phyloP scores from a whole-genome alignment of 2,888 invertebrate species.

The Hyposoter didymator region DNA sequence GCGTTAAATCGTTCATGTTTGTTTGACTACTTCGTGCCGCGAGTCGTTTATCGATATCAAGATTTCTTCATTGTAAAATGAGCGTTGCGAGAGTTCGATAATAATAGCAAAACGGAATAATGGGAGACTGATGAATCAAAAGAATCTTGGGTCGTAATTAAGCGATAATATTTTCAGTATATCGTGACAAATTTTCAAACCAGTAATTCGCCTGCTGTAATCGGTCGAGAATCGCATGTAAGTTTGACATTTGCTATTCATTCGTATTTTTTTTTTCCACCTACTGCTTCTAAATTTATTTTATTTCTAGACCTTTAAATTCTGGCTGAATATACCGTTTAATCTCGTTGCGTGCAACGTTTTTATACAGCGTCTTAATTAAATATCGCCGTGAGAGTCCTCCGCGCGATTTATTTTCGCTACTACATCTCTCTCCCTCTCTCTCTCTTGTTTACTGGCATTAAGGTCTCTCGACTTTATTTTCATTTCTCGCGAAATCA shows the following conservation, averaged over 20 bases:
- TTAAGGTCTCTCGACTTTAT: not conserved
- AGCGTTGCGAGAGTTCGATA: not conserved
- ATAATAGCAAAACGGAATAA: not conserved
- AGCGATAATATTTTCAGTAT: slow-evolving; percentile 17
- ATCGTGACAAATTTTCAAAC: slow-evolving; percentile 51
- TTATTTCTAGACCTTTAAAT: slow-evolving; percentile 30
- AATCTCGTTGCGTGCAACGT: slow-evolving; percentile 64
- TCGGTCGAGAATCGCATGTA: slow-evolving; percentile 23
- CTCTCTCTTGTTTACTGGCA: not conserved
- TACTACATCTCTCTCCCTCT: not conserved
- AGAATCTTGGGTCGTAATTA: not conserved
- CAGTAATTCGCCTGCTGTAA: slow-evolving; percentile 30
- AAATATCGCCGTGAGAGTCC: slow-evolving; percentile 34
- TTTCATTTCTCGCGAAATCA: not conserved
- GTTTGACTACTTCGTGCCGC: not conserved
- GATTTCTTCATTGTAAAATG: not conserved
- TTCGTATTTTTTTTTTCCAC: slow-evolving; percentile 5
- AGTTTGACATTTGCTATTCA: slow-evolving; percentile 53
- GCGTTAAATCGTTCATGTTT: not conserved
- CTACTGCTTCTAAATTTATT: not conserved
- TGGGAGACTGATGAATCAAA: no score
- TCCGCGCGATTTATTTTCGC: slow-evolving; percentile 22
- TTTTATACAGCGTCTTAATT: slow-evolving; percentile 59
- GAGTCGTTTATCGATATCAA: not conserved
- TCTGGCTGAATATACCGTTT: slow-evolving; percentile 50